Base-by-base conservation (phyloP, 2,888 invertebrate species). In the Kryphioiulus occultus region DNA sequence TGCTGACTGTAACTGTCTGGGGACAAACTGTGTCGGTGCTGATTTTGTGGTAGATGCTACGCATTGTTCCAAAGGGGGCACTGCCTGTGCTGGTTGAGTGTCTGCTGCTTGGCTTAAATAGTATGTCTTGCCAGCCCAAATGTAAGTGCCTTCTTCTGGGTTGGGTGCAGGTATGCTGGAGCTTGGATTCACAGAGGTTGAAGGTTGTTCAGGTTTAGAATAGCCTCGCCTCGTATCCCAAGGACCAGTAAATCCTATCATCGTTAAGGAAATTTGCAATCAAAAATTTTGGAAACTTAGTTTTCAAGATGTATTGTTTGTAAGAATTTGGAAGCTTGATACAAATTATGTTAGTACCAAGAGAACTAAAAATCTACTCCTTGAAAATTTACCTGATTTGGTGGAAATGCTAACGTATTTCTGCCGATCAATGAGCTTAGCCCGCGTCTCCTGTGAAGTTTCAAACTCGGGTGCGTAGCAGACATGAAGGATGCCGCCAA, bases 381-480 rank as follows among this genome's bases (percentile, higher is more conserved):
- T 78, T 10, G 26, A 68, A 84, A 5, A 32, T 17, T 26, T 59
- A 86, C 86, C 86, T 86, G 78, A 39, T 32, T 86, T 22, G 22
- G 42, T 39, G 10, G 0, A 4, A 53, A n/a, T 3, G 32, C 32
- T 32, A 15, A 87, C 42, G 42, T 83, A 84, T 44, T 35, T 19
- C 17, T 86, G 68, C 17, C 98, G 92, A 90, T 95, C 94, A 4
- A 93, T 89, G 9, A 98, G 91, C 92, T 98, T 98, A 5, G 93
- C 91, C 90, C 94, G 93, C 0, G 96, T 95, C 91, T 98, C 97
- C 0, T 94, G 92, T 0, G 95, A 88, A 9, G 93, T 94, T 92
- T 98, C 98, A 89, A 95, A 92, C 92, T 98, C 98, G 0, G 97
- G 97, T 0, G 95, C 96, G 91, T 98, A 98, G 90, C 96, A 97